These are phyloP conservation scores for Conus ventricosus DNA, from an alignment of 1,140 invertebrate species.

Conservation along the genomic window DNA sequence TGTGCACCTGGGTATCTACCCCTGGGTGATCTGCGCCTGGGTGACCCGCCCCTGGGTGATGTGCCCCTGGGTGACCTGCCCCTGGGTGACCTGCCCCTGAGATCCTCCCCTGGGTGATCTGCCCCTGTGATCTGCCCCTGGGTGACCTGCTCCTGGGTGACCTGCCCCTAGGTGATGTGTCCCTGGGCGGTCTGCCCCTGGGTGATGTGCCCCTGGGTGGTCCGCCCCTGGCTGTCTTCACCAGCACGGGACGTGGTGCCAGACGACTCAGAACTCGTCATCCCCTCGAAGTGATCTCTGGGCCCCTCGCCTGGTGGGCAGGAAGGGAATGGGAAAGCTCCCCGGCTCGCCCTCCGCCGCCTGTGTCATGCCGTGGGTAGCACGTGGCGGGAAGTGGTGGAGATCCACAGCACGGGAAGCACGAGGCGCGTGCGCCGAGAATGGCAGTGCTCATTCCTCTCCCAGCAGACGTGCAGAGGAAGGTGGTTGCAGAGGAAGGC, in stretches of 20 bases:
- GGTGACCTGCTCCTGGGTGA: no score
- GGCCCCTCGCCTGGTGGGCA: no score
- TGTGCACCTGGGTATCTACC: no score
- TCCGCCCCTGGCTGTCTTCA: not conserved
- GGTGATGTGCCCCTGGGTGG: not conserved
- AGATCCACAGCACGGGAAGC: constrained; percentile 27
- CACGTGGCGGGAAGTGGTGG: constrained; percentile 28
- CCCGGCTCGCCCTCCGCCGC: constrained; percentile 7
- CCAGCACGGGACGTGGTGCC: not conserved
- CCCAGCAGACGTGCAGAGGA: not conserved
- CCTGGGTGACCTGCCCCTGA: no score
- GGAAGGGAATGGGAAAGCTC: not conserved
- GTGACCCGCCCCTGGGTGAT: no score
- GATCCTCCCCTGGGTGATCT: no score
- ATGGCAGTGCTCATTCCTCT: not conserved
- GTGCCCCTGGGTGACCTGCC: no score
- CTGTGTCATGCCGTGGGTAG: constrained; percentile 24
- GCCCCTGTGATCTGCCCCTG: no score
- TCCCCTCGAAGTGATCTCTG: constrained; percentile 12
- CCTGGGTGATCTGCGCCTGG: no score
- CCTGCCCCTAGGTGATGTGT: no score
- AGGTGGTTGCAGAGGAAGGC: not conserved
- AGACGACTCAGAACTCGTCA: constrained; percentile 19
- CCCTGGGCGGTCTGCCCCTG: no score
- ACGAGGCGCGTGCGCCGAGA: not conserved